Percentiles rank a stretch among this genome's conserved stretches.
Evolutionary conservation across 2,888 invertebrate genomes (phyloP).

Genomic region (Rhagonycha lutea): DNA sequence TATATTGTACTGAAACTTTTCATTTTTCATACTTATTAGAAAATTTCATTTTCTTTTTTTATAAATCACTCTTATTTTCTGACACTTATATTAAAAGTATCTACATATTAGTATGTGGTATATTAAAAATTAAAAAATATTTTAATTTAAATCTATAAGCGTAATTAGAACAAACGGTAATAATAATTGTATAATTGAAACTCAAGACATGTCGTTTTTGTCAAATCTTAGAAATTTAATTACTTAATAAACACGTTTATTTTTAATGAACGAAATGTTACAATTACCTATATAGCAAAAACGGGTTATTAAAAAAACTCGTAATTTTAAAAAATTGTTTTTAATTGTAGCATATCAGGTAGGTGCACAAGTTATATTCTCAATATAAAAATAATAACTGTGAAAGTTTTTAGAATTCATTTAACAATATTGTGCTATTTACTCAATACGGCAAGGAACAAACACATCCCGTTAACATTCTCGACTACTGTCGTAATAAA

Average conservation of each 20-base stretch:
- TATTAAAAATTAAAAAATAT: not conserved
- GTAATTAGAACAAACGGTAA: not conserved
- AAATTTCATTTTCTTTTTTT: too few species aligned
- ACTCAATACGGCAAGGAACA: constrained; percentile 17
- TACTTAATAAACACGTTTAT: not conserved
- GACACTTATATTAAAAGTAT: not conserved
- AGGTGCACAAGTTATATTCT: not conserved
- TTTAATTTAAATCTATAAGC: not conserved
- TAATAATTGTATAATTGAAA: not conserved
- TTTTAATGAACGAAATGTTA: not conserved
- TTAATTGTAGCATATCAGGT: not conserved
- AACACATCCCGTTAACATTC: constrained; percentile 23
- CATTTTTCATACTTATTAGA: too few species aligned
- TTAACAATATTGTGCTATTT: constrained; percentile 11
- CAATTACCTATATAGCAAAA: not conserved
- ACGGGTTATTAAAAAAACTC: not conserved
- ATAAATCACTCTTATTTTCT: not conserved
- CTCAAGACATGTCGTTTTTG: not conserved
- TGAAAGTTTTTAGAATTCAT: constrained; percentile 23
- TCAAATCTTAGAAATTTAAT: not conserved
- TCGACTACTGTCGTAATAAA: constrained; percentile 4
- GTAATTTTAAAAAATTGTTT: not conserved
- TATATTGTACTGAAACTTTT: too few species aligned
- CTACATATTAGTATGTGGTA: not conserved
- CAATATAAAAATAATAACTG: constrained; percentile 15